Conservation (phyloP, 2,888 invertebrate genomes). For the Ennomos erosarius region DNA sequence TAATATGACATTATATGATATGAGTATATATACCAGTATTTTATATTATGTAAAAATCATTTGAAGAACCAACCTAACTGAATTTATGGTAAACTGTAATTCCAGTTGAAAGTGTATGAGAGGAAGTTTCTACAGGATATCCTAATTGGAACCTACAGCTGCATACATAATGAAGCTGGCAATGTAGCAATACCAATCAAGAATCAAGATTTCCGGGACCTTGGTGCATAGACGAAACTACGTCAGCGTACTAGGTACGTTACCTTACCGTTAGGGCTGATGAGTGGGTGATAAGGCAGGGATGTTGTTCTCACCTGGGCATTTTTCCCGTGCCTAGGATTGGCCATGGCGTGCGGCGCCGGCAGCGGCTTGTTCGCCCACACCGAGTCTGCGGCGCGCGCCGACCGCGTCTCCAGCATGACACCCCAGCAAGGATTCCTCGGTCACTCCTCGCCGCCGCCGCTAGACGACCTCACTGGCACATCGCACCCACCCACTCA, state of each 20-base stretch:
- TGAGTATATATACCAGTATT: too few relatives aligned
- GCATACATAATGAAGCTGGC: conserved; percentile 8
- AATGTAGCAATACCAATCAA: neutral
- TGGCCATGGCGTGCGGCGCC: conserved; percentile 85
- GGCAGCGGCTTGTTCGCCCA: conserved; percentile 87
- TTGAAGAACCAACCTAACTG: too few relatives aligned
- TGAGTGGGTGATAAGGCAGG: neutral
- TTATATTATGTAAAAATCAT: too few relatives aligned
- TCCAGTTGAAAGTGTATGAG: neutral
- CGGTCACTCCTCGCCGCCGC: conserved; percentile 51
- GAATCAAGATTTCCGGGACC: too few relatives aligned
- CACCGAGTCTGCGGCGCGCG: conserved; percentile 90
- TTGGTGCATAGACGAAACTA: too few relatives aligned
- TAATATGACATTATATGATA: too few relatives aligned
- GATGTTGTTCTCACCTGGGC: conserved; percentile 79
- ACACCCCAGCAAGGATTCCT: conserved; percentile 73
- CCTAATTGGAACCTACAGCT: conserved; percentile 30
- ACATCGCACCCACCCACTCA: conserved; percentile 33
- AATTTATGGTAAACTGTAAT: too few relatives aligned
- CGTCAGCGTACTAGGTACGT: neutral
- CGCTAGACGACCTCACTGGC: conserved; percentile 65
- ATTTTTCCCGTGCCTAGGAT: conserved; percentile 88
- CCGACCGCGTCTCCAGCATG: conserved; percentile 91
- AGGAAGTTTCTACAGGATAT: conserved; percentile 34
- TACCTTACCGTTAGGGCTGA: neutral